phyloP scores from a whole-genome alignment of 2,797 vertebrate genomes.

The Neosalanx taihuensis region DNA sequence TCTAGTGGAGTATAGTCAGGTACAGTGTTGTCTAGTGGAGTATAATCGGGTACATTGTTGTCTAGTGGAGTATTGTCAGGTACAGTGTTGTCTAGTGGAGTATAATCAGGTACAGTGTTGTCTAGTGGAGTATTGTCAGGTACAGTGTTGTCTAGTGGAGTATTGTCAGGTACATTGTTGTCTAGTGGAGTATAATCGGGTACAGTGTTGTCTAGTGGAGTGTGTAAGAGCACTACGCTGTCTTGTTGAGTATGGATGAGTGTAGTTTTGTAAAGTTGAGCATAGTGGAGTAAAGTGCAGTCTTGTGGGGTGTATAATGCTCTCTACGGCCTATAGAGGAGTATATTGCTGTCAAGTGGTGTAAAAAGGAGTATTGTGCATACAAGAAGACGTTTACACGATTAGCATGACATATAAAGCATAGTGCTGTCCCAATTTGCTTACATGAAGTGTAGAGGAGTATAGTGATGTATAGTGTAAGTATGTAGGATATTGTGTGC shows the following conservation, averaged over 20 bases:
- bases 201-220: slow-evolving; percentile 52
- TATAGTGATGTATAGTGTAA: slow-evolving; percentile 20
- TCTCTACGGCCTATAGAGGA: no score
- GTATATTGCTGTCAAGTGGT: slow-evolving; percentile 56
- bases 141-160: slow-evolving; percentile 47
- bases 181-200: no score
- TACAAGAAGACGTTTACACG: slow-evolving; percentile 34
- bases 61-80: slow-evolving; percentile 43
- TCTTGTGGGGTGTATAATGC: slow-evolving; percentile 23
- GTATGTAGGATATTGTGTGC: not conserved
- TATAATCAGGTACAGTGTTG: slow-evolving; percentile 1
- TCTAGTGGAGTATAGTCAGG: slow-evolving; percentile 29
- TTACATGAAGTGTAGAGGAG: no score
- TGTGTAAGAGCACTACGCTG: slow-evolving; percentile 19
- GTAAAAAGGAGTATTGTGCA: no score
- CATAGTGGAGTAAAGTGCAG: no score
- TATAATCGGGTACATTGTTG: slow-evolving; percentile 21
- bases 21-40: not conserved
- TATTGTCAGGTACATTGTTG: slow-evolving; percentile 1
- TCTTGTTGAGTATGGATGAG: no score
- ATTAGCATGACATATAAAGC: no score
- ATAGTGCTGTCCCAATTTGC: no score
- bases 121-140: no score
- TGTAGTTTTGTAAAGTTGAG: slow-evolving; percentile 52
- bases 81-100: slow-evolving; percentile 47